Percentiles rank a stretch among this genome's conserved stretches.
phyloP scores from a whole-genome alignment of 1,140 invertebrate genomes.

The Ostrea denselamellosa region DNA sequence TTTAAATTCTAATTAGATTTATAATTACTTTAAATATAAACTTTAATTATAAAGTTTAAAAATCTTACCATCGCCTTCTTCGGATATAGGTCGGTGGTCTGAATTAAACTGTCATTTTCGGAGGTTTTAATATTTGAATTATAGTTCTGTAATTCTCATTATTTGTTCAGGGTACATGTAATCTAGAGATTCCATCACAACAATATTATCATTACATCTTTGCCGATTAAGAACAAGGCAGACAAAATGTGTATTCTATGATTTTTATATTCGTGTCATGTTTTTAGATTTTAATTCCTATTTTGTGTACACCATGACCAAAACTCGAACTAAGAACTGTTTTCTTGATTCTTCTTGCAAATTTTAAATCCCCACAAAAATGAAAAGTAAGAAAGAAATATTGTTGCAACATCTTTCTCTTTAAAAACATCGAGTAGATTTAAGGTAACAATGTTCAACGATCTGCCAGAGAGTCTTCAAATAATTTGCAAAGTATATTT shows the following conservation, averaged over 20 bases:
- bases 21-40: no score
- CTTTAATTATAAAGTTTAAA: background rate
- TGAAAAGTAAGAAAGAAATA: no score
- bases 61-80: conserved; percentile 5
- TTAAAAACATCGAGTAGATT: no score
- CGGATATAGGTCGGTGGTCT: background rate
- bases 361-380: background rate
- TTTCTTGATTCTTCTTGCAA: background rate
- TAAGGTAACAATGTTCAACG: no score
- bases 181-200: background rate
- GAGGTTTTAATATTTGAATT: background rate
- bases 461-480: background rate
- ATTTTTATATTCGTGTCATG: background rate
- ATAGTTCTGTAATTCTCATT: background rate
- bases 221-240: background rate
- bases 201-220: background rate
- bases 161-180: background rate
- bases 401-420: no score
- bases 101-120: background rate
- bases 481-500: background rate
- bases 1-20: no score
- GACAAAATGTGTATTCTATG: background rate
- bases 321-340: background rate
- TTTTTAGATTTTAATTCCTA: background rate
- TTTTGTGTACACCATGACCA: background rate